Conservation (phyloP, 2,797 vertebrate species). For the Cirrhinus molitorella region DNA sequence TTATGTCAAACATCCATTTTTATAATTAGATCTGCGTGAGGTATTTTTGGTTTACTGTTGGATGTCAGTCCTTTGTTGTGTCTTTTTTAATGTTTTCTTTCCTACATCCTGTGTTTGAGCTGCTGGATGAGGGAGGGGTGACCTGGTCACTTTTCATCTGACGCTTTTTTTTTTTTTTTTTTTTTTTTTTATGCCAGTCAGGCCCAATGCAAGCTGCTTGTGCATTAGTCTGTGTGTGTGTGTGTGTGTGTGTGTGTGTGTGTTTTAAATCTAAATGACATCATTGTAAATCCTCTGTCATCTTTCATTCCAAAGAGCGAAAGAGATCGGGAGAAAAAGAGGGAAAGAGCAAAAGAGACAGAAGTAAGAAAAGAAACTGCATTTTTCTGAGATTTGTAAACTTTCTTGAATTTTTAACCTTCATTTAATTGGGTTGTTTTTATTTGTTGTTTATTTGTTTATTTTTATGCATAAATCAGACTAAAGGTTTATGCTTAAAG, state of each 20-base stretch:
- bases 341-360: conserved; percentile 69
- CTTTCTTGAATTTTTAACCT: not conserved
- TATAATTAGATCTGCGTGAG: not conserved
- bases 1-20: not conserved
- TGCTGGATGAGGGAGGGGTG: conserved; percentile 10
- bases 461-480: not conserved
- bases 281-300: conserved; percentile 75
- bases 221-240: conserved; percentile 32
- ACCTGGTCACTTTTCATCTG: conserved; percentile 7
- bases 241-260: conserved; percentile 29
- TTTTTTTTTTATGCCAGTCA: conserved; percentile 15
- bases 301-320: conserved; percentile 73
- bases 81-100: not conserved
- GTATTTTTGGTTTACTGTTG: conserved; percentile 30
- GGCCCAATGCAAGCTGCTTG: conserved; percentile 28
- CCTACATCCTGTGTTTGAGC: not conserved
- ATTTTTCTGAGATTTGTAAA: not conserved
- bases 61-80: not conserved
- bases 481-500: not conserved
- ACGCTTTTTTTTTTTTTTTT: not conserved
- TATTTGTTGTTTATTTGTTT: not conserved
- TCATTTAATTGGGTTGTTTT: too few species aligned
- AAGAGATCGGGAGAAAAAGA: conserved; percentile 73
- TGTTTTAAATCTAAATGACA: conserved; percentile 60
- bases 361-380: conserved; percentile 1